A percentile compares a stretch with the other conserved stretches of the same genome.
Evolutionary conservation across 2,113 vertebrate genomes (phyloP).

Genomic region (Aphyosemion australe): DNA sequence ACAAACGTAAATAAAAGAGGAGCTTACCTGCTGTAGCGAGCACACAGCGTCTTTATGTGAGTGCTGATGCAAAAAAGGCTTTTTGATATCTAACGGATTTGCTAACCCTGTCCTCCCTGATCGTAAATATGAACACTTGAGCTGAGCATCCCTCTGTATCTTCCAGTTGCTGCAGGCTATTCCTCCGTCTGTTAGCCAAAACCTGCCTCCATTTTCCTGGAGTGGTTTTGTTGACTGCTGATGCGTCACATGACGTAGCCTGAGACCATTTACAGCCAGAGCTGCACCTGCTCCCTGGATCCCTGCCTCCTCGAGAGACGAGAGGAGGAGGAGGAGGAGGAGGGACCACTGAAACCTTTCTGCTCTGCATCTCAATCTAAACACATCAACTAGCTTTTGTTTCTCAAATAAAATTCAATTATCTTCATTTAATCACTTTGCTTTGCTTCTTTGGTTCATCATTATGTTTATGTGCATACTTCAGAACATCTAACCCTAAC

Average conservation of each 20-base stretch:
- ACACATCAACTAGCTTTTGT: not conserved
- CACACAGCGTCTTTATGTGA: constrained; percentile 28
- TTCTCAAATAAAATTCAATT: not conserved
- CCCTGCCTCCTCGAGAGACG: constrained; percentile 37
- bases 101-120: constrained; percentile 28
- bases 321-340: not conserved
- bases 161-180: constrained; percentile 28
- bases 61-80: constrained; percentile 33
- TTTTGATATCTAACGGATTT: constrained; percentile 16
- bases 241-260: constrained; percentile 70
- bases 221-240: constrained; percentile 78
- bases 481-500: too few species aligned
- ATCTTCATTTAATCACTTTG: not conserved
- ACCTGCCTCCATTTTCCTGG: constrained; percentile 79
- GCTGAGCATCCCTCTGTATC: constrained; percentile 47
- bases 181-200: constrained; percentile 54
- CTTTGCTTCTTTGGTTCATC: too few species aligned
- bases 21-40: constrained; percentile 68
- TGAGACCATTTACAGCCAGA: constrained; percentile 59
- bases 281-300: constrained; percentile 74
- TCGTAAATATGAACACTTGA: not conserved
- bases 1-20: constrained; percentile 16
- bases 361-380: not conserved
- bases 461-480: not conserved
- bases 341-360: constrained; percentile 10